Conservation (phyloP, 2,113 vertebrate species). For the Gymnarchus niloticus region DNA sequence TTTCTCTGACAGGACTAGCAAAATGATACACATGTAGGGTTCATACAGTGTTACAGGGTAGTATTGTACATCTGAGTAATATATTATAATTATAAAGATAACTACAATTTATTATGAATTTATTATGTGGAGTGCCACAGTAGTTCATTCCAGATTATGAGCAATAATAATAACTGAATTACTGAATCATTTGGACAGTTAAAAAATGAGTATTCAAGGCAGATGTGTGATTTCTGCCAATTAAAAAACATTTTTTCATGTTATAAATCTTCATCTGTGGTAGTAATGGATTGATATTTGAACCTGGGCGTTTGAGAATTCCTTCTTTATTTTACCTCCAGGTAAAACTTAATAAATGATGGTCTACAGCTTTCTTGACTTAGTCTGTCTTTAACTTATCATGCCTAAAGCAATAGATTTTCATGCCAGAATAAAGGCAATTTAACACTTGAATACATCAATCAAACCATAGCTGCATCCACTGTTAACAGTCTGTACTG, state of each 20-base stretch:
- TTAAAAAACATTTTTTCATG: neutral
- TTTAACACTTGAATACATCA: neutral
- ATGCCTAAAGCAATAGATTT: neutral
- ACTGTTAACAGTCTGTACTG: neutral
- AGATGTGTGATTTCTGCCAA: neutral
- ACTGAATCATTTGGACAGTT: neutral
- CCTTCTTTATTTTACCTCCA: neutral
- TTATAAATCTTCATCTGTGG: neutral
- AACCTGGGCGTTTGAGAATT: neutral
- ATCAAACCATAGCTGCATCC: neutral
- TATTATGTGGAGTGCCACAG: neutral
- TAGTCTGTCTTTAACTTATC: neutral
- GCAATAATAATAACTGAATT: neutral
- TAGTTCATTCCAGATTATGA: neutral
- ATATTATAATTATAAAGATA: neutral
- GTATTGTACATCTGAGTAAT: neutral
- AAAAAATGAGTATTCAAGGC: neutral
- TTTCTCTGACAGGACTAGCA: neutral
- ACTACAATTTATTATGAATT: neutral
- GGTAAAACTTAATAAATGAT: neutral
- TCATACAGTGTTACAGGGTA: neutral
- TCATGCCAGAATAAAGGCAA: neutral
- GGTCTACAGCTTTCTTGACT: neutral
- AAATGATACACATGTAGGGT: neutral
- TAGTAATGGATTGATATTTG: neutral